Percentiles rank a stretch among this genome's conserved stretches.
phyloP scores from a whole-genome alignment of 1,140 invertebrate species.

The Drosophila kikkawai region DNA sequence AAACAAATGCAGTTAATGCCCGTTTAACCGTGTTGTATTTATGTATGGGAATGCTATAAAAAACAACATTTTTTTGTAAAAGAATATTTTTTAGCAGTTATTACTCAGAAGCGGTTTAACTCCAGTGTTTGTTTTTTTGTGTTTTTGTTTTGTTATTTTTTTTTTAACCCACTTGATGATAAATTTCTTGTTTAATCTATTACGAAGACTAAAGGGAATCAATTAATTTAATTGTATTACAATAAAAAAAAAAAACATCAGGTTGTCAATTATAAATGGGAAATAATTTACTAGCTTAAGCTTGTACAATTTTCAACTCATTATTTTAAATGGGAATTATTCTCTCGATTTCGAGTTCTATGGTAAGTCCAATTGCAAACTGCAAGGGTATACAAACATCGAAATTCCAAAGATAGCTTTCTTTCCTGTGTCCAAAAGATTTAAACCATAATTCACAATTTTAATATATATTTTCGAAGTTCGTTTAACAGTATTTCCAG shows the following conservation, averaged over 20 bases:
- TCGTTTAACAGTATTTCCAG: slow-evolving; percentile 13
- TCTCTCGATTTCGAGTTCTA: no score
- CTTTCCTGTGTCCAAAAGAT: background rate
- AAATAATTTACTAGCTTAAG: background rate
- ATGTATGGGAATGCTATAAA: background rate
- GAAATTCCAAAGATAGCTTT: no score
- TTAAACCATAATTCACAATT: background rate
- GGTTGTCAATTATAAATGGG: background rate
- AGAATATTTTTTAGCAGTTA: background rate
- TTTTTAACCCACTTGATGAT: background rate
- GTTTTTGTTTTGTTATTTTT: background rate
- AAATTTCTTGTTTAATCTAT: background rate
- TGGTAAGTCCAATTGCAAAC: no score
- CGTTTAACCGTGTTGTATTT: slow-evolving; percentile 9
- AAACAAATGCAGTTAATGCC: slow-evolving; percentile 14
- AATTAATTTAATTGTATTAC: slow-evolving; percentile 5
- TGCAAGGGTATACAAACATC: no score
- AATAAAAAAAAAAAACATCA: background rate
- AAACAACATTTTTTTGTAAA: background rate
- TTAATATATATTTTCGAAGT: slow-evolving; percentile 22
- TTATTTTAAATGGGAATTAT: background rate
- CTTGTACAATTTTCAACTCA: no score
- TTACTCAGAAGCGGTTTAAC: slow-evolving; percentile 9
- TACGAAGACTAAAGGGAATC: background rate
- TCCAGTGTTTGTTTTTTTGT: background rate